A percentile compares a stretch with the other conserved stretches of the same genome.
Conservation (phyloP, 2,113 vertebrate species). For the Megaceryle maxima region DNA sequence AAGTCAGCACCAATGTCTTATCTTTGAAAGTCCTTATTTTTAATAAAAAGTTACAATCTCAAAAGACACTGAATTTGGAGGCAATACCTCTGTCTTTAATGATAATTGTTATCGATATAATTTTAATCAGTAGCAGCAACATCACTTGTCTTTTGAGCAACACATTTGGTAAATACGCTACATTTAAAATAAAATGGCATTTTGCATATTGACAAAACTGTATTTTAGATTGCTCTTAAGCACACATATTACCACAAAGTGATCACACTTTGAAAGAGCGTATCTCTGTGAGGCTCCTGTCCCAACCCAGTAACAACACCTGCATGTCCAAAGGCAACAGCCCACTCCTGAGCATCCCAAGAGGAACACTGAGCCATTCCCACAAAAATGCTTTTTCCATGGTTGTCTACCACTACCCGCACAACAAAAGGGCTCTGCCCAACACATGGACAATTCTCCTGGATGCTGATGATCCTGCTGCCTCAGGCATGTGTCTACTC, state of each 20-base stretch:
- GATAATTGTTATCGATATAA: background rate
- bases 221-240: background rate
- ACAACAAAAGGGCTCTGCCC: background rate
- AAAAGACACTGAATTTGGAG: background rate
- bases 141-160: background rate
- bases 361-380: accelerated
- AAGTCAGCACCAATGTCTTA: background rate
- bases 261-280: background rate
- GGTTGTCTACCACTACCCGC: background rate
- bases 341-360: background rate
- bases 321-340: background rate
- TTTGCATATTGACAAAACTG: background rate
- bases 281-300: background rate
- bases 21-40: background rate
- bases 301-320: background rate
- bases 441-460: background rate
- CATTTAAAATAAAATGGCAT: background rate
- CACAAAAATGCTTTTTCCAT: background rate
- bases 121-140: background rate
- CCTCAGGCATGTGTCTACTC: background rate
- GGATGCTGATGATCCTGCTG: background rate
- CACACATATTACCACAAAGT: background rate
- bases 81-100: background rate
- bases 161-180: background rate
- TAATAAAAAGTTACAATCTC: background rate